These are phyloP conservation scores for Pseudomyrmex pallidus DNA, from an alignment of 1,140 invertebrate genomes.

Conservation along the genomic window DNA sequence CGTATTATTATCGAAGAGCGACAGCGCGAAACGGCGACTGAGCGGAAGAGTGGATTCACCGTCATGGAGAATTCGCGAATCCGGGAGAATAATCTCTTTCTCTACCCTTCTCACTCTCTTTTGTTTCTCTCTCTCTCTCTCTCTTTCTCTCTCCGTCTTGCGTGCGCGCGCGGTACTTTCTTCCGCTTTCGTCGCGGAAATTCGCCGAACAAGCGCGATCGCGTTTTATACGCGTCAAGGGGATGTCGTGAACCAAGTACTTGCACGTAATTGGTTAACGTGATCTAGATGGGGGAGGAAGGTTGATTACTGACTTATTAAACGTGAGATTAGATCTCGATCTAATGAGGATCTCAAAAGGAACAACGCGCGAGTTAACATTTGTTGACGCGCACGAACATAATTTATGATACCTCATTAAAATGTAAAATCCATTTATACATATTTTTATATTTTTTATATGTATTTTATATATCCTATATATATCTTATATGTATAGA, in stretches of 20 bases:
- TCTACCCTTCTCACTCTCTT: not conserved
- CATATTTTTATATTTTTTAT: not conserved
- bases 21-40: slow-evolving; percentile 36
- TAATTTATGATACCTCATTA: not conserved
- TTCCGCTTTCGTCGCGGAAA: slow-evolving; percentile 36
- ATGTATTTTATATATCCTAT: not conserved
- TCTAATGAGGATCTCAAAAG: slow-evolving; percentile 32
- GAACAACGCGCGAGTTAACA: slow-evolving; percentile 2
- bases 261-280: slow-evolving; percentile 47
- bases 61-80: slow-evolving; percentile 58
- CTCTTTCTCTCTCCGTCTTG: too few species aligned
- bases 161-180: slow-evolving; percentile 17
- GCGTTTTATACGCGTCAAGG: slow-evolving; percentile 48
- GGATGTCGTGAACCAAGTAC: slow-evolving; percentile 28
- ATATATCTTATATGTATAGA: not conserved
- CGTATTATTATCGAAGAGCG: slow-evolving; percentile 64
- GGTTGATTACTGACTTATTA: slow-evolving; percentile 54
- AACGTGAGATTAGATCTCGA: slow-evolving; percentile 51
- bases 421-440: too few species aligned
- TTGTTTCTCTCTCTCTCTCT: not conserved
- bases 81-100: slow-evolving; percentile 45
- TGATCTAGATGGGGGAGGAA: slow-evolving; percentile 9
- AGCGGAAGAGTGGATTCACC: slow-evolving; percentile 52
- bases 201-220: slow-evolving; percentile 45
- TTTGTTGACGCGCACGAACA: not conserved